A percentile compares a stretch with the other conserved stretches of the same genome.
phyloP scores from a whole-genome alignment of 35 echinoderm and acorn worm species.

The Hemicentrotus pulcherrimus region DNA sequence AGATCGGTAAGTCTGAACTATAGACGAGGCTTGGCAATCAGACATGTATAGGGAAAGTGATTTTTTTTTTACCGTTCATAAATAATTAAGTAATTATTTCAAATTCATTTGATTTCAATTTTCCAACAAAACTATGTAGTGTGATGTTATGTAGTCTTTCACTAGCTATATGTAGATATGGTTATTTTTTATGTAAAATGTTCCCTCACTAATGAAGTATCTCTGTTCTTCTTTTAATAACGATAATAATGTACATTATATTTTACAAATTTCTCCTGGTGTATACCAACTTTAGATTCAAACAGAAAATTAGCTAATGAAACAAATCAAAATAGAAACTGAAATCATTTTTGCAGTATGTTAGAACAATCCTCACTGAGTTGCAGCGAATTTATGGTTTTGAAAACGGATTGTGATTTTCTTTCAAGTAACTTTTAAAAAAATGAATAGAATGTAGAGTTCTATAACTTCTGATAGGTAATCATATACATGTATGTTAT shows the following conservation, averaged over 20 bases:
- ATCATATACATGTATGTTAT: not conserved
- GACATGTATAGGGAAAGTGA: not conserved
- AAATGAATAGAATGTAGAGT: not conserved
- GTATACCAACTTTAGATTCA: no score
- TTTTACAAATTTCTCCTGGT: no score
- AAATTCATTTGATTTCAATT: not conserved
- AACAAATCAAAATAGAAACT: not conserved
- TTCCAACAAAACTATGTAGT: not conserved
- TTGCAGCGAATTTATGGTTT: not conserved
- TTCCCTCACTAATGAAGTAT: not conserved
- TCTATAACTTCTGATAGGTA: not conserved
- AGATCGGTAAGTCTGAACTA: no score
- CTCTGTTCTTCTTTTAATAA: not conserved
- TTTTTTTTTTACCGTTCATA: not conserved
- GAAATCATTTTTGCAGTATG: not conserved
- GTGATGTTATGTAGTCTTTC: not conserved
- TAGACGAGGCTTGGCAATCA: not conserved
- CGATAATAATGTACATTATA: not conserved
- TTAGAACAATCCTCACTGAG: not conserved
- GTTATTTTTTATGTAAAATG: not conserved
- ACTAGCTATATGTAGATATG: not conserved
- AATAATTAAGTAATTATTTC: not conserved
- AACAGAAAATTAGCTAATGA: not conserved
- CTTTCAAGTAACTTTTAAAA: not conserved
- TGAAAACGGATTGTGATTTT: not conserved